Percentiles rank a stretch among this genome's conserved stretches.
phyloP scores from a whole-genome alignment of 2,113 vertebrate genomes.

The Dolichallabes microphthalmus region DNA sequence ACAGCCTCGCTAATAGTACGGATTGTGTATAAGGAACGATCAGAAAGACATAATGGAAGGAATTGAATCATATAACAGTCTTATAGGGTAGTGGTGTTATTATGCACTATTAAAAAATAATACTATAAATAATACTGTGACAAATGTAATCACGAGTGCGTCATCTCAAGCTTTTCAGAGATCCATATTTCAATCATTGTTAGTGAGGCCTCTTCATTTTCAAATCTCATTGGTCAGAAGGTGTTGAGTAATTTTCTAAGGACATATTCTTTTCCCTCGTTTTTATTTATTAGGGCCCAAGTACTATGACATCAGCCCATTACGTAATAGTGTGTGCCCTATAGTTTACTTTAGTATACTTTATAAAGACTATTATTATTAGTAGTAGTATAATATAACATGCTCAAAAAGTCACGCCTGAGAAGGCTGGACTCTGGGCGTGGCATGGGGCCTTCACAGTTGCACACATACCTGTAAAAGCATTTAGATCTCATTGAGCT shows the following conservation, averaged over 20 bases:
- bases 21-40: not conserved
- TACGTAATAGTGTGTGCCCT: too few species aligned
- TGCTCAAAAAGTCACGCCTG: too few species aligned
- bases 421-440: too few species aligned
- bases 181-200: not conserved
- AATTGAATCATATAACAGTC: not conserved
- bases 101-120: not conserved
- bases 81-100: not conserved
- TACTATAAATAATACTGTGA: not conserved
- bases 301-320: too few species aligned
- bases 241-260: not conserved
- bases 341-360: too few species aligned
- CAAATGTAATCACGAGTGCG: not conserved
- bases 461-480: too few species aligned
- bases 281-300: too few species aligned
- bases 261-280: too few species aligned
- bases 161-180: not conserved
- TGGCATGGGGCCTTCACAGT: too few species aligned
- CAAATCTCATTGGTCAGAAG: not conserved
- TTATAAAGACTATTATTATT: too few species aligned
- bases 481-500: too few species aligned
- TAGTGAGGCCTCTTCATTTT: not conserved
- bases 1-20: not conserved
- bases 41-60: not conserved
- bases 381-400: too few species aligned